phyloP scores from a whole-genome alignment of 2,888 invertebrate species.

The Willowsia nigromaculata region DNA sequence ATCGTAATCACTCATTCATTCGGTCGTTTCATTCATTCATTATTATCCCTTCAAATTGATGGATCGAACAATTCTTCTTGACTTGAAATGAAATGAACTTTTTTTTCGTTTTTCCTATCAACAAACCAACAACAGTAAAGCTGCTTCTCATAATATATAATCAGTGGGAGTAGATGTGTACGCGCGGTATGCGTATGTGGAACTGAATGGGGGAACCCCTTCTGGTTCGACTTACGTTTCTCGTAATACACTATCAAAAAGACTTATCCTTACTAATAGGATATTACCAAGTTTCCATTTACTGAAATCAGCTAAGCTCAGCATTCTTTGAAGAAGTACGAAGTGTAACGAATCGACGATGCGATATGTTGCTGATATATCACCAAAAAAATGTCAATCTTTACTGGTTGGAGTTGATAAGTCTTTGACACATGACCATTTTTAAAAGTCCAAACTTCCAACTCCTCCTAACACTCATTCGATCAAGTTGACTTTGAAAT shows the following conservation, averaged over 20 bases:
- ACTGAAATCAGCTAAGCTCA: not conserved
- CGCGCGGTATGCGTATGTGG: no score
- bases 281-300: constrained; percentile 46
- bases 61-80: constrained; percentile 75
- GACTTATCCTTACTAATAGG: constrained; percentile 30
- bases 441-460: constrained; percentile 9
- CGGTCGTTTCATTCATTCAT: constrained; percentile 73
- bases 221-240: constrained; percentile 17
- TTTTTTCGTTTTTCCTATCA: constrained; percentile 56
- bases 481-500: not conserved
- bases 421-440: constrained; percentile 48
- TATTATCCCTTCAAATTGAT: constrained; percentile 77
- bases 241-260: not conserved
- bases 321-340: constrained; percentile 12
- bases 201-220: constrained; percentile 29
- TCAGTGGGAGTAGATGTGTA: not conserved
- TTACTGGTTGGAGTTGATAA: constrained; percentile 34
- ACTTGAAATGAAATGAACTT: constrained; percentile 76
- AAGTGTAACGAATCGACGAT: constrained; percentile 51
- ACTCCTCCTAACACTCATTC: not conserved
- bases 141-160: constrained; percentile 8
- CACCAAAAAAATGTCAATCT: constrained; percentile 53
- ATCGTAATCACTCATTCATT: constrained; percentile 75
- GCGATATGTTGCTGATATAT: constrained; percentile 49
- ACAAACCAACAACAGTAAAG: constrained; percentile 34